These are phyloP conservation scores for Ditula angustiorana DNA, from an alignment of 2,888 invertebrate species.

Conservation along the genomic window DNA sequence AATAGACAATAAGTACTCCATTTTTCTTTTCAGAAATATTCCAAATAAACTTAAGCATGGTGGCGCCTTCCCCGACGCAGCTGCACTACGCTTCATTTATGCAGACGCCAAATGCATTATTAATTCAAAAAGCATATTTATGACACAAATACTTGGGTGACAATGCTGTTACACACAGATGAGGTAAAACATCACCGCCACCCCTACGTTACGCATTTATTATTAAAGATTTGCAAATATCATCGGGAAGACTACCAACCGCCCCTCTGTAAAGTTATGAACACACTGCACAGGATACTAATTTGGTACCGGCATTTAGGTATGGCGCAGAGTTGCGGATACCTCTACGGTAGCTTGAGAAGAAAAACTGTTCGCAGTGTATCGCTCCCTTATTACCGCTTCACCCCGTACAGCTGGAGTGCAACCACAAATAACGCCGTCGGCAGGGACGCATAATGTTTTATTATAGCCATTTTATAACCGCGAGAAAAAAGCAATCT, in stretches of 20 bases:
- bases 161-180: slow-evolving; percentile 65
- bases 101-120: slow-evolving; percentile 22
- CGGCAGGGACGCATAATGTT: slow-evolving; percentile 75
- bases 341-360: slow-evolving; percentile 4
- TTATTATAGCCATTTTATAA: slow-evolving; percentile 77
- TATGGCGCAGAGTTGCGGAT: neutral
- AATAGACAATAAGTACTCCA: neutral
- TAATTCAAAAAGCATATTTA: slow-evolving; percentile 37
- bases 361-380: slow-evolving; percentile 58
- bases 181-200: slow-evolving; percentile 55
- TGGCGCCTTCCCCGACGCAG: slow-evolving; percentile 17
- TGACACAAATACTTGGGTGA: slow-evolving; percentile 42
- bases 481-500: slow-evolving; percentile 77
- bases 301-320: slow-evolving; percentile 19
- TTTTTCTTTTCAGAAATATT: neutral
- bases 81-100: slow-evolving; percentile 29
- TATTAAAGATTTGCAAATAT: slow-evolving; percentile 77
- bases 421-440: slow-evolving; percentile 72
- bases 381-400: slow-evolving; percentile 63
- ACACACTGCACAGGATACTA: slow-evolving; percentile 48
- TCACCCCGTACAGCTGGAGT: slow-evolving; percentile 61
- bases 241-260: slow-evolving; percentile 54
- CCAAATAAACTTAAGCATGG: slow-evolving; percentile 15
- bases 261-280: slow-evolving; percentile 57
- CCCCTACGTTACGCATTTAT: slow-evolving; percentile 68